Evolutionary conservation across 2,113 vertebrate genomes (phyloP).

Genomic region (Hydrochoerus hydrochaeris): DNA sequence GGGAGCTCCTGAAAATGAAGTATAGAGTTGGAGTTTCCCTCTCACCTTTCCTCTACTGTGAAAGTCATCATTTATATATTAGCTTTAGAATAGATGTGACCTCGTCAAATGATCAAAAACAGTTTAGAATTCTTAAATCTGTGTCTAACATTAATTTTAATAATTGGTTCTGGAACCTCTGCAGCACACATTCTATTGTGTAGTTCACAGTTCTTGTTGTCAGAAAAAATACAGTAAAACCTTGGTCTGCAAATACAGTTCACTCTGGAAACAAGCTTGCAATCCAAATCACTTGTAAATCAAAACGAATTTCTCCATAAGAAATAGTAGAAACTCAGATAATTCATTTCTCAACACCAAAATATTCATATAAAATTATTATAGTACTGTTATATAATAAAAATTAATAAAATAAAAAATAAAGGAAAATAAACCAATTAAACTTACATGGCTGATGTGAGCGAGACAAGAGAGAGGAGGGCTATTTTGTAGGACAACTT

Average conservation of each 20-base stretch:
- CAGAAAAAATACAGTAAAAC: background rate
- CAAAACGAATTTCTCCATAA: background rate
- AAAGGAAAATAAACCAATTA: background rate
- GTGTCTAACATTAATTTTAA: background rate
- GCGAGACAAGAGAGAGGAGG: background rate
- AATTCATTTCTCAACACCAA: background rate
- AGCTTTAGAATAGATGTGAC: background rate
- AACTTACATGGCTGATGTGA: background rate
- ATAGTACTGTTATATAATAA: background rate
- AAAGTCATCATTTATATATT: background rate
- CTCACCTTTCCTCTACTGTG: background rate
- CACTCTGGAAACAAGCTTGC: background rate
- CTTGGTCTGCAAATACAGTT: background rate
- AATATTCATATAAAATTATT: background rate
- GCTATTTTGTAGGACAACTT: background rate
- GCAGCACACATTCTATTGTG: background rate
- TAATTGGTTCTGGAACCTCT: background rate
- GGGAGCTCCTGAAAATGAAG: background rate
- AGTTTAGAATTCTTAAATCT: background rate
- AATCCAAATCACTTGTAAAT: background rate
- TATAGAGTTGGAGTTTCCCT: background rate
- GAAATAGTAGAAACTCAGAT: background rate
- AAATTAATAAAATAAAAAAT: background rate
- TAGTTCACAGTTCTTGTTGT: background rate
- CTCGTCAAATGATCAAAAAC: background rate